Evolutionary conservation across 2,888 invertebrate species (phyloP).

Genomic region (Trichopoda pennipes): DNA sequence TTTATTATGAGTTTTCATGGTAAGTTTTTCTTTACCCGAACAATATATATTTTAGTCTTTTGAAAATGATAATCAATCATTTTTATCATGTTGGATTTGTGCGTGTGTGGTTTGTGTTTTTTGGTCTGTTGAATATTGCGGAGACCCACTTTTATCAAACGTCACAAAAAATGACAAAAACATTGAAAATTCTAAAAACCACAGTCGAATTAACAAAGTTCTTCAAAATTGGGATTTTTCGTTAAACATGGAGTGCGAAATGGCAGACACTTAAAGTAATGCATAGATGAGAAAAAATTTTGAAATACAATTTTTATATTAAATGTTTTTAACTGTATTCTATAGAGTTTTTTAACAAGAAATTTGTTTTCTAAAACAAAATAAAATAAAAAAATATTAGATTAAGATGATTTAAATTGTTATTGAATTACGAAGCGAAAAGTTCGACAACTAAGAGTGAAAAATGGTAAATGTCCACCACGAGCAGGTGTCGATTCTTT

Average conservation of each 20-base stretch:
- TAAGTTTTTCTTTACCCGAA: background rate
- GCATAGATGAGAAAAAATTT: background rate
- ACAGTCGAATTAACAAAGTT: conserved; percentile 41
- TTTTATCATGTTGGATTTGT: conserved; percentile 21
- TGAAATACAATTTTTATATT: too few species aligned
- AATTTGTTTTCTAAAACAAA: too few species aligned
- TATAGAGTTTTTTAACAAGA: too few species aligned
- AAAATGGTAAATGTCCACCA: too few species aligned
- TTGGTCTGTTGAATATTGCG: background rate
- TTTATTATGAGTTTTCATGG: background rate
- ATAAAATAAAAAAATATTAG: too few species aligned
- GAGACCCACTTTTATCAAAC: conserved; percentile 5
- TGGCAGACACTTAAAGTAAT: background rate
- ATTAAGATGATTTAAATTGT: too few species aligned
- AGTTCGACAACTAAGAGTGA: too few species aligned
- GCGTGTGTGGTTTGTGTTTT: conserved; percentile 21
- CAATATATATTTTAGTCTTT: background rate
- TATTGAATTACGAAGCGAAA: too few species aligned
- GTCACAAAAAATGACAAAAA: conserved; percentile 38
- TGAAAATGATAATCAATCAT: conserved; percentile 45
- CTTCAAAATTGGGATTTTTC: background rate
- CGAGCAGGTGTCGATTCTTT: too few species aligned
- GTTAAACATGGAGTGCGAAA: background rate
- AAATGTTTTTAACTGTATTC: too few species aligned
- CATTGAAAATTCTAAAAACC: conserved; percentile 12